Evolutionary conservation across 1,140 invertebrate species (phyloP), one percentile per base, ranked within the genome.

Genomic region (Galendromus occidentalis): DNA sequence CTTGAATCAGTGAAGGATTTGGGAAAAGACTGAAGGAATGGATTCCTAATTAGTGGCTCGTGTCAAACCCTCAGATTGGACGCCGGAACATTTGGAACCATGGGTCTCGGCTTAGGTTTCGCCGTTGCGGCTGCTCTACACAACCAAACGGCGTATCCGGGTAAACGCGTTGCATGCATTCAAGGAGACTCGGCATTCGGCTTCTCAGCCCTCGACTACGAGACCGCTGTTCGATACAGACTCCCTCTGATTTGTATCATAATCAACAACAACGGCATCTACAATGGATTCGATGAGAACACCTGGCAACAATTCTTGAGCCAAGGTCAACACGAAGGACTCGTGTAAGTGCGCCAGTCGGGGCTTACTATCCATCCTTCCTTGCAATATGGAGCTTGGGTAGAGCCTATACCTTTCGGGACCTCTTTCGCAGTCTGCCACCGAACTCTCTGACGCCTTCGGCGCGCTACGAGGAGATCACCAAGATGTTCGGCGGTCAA

Each of bases 181-280:
- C 86, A 94, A 78, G 91, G 93, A 1, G 93, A 98, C 74, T 92
- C 88, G 66, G 93, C 92, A 7, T 95, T 98, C 78, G 93, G 93
- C 2, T 97, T 97, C 77, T 92, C 90, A 66, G 92, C 87, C 64
- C 93, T 97, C 91, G 93, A 98, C 80, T 80, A 96, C 25, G 93
- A 97, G 79, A 97, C 92, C 0, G 44, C 1, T 45, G 76, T 28
- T 68, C 86, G 92, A 67, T 96, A 96, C 75, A 86, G 89, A 68
- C 78, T 98, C 64, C 91, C 92, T 0, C 82, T 97, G 39, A 84
- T 91, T 42, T 83, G 94, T 67, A 80, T 97, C 17, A 85, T 98
- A 69, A 82, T 98, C 0, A 98, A 97, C 77, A 98, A 98, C 77
- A 91, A 87, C 76, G 93, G 92, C 64, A 95, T 96, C 70, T 91